Conservation (phyloP, 37 sponge, comb jelly and placozoan species). For the Petrosia ficiformis region DNA sequence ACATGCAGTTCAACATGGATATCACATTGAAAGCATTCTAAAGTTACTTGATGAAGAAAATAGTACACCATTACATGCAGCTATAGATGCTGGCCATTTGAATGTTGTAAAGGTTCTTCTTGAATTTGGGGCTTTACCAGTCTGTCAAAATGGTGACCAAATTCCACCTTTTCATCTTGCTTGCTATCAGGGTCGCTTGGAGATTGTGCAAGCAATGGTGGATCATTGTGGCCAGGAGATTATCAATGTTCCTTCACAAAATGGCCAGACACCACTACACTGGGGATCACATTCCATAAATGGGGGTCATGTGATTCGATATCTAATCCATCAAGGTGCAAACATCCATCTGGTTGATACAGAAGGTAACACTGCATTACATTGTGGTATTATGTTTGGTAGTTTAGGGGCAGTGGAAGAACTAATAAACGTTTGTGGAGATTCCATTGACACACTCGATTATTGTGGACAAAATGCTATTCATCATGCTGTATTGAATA, state of each 20-base stretch:
- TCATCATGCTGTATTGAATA: slow-evolving; percentile 47
- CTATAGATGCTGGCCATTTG: slow-evolving; percentile 73
- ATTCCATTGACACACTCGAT: slow-evolving; percentile 34
- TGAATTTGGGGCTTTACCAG: slow-evolving; percentile 59
- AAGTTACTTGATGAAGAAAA: slow-evolving; percentile 76
- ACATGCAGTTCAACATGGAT: slow-evolving; percentile 40
- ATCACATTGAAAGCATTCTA: slow-evolving; percentile 51
- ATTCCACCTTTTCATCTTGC: slow-evolving; percentile 71
- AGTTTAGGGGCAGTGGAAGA: slow-evolving; percentile 21
- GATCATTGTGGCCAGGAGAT: slow-evolving; percentile 26
- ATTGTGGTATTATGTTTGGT: slow-evolving; percentile 39
- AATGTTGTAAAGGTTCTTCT: slow-evolving; percentile 74
- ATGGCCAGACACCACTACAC: slow-evolving; percentile 54
- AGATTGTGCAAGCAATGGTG: slow-evolving; percentile 51
- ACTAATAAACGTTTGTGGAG: slow-evolving; percentile 23
- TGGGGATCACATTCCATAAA: slow-evolving; percentile 37
- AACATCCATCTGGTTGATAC: slow-evolving; percentile 41
- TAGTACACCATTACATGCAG: slow-evolving; percentile 84
- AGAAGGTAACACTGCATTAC: slow-evolving; percentile 69
- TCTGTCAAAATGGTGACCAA: slow-evolving; percentile 37
- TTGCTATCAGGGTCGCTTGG: slow-evolving; percentile 58
- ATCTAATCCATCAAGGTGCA: slow-evolving; percentile 41
- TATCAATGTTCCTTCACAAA: slow-evolving; percentile 12
- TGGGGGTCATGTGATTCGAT: slow-evolving; percentile 18
- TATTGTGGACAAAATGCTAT: slow-evolving; percentile 33